phyloP scores from a whole-genome alignment of 2,113 vertebrate genomes.

The Hippocampus guttulatus region DNA sequence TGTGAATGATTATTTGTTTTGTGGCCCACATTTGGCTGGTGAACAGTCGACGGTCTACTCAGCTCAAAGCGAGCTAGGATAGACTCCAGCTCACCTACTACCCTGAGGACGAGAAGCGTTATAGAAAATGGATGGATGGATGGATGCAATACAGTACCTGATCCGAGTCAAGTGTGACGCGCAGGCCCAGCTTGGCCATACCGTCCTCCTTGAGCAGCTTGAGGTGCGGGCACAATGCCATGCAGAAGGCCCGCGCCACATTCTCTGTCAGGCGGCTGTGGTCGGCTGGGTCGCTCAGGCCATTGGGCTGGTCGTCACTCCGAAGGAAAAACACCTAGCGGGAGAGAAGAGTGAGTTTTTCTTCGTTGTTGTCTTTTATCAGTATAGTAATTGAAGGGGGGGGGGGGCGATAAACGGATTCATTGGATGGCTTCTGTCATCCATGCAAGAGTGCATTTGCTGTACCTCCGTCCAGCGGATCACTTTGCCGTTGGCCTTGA shows the following conservation, averaged over 20 bases:
- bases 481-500: constrained; percentile 96
- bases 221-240: constrained; percentile 90
- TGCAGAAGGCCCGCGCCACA: constrained; percentile 90
- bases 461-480: constrained; percentile 96
- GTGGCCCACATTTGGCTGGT: too few relatives aligned
- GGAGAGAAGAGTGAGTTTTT: background rate
- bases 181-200: constrained; percentile 91
- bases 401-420: background rate
- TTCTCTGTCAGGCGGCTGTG: constrained; percentile 94
- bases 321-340: constrained; percentile 94
- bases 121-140: constrained; percentile 5
- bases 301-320: constrained; percentile 86
- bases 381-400: too few relatives aligned
- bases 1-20: too few relatives aligned
- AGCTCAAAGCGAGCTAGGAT: too few relatives aligned
- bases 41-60: too few relatives aligned
- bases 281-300: constrained; percentile 90
- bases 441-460: background rate
- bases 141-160: constrained; percentile 73
- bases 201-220: constrained; percentile 96
- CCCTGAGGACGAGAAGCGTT: too few relatives aligned
- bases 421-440: background rate
- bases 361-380: background rate
- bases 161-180: constrained; percentile 91
- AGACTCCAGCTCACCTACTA: too few relatives aligned